phyloP scores from a whole-genome alignment of 2,888 invertebrate genomes.

The Colostygia pectinataria region DNA sequence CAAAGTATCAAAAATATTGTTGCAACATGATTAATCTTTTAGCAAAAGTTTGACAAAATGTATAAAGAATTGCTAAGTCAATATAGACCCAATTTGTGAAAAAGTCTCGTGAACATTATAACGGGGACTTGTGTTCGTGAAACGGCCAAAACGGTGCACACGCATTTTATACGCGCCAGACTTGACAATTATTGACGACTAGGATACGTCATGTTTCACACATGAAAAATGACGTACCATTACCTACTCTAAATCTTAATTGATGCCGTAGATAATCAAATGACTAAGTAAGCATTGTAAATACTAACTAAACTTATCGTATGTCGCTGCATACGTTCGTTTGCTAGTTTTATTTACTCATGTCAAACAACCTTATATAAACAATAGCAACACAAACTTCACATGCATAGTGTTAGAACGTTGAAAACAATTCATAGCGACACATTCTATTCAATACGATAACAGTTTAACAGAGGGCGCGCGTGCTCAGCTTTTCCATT shows the following conservation, averaged over 20 bases:
- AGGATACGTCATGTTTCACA: constrained; percentile 17
- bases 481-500: constrained; percentile 12
- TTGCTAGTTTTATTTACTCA: too few relatives aligned
- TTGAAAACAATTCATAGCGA: constrained; percentile 8
- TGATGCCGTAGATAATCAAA: too few relatives aligned
- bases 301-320: too few relatives aligned
- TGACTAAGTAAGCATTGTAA: too few relatives aligned
- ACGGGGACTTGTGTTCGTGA: constrained; percentile 26
- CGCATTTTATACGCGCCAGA: constrained; percentile 22
- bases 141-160: constrained; percentile 32
- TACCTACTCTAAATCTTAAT: too few relatives aligned
- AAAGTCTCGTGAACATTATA: constrained; percentile 27
- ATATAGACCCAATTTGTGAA: constrained; percentile 1
- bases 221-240: not conserved
- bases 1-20: too few relatives aligned
- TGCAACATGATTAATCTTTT: too few relatives aligned
- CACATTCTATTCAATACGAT: constrained; percentile 6
- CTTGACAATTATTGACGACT: constrained; percentile 19
- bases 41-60: too few relatives aligned
- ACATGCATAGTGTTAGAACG: not conserved
- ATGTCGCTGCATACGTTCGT: too few relatives aligned
- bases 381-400: not conserved
- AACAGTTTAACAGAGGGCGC: constrained; percentile 5
- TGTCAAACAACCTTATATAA: too few relatives aligned
- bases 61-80: not conserved